Conservation (phyloP, 2,888 invertebrate species). For the Invenusta paracnida region DNA sequence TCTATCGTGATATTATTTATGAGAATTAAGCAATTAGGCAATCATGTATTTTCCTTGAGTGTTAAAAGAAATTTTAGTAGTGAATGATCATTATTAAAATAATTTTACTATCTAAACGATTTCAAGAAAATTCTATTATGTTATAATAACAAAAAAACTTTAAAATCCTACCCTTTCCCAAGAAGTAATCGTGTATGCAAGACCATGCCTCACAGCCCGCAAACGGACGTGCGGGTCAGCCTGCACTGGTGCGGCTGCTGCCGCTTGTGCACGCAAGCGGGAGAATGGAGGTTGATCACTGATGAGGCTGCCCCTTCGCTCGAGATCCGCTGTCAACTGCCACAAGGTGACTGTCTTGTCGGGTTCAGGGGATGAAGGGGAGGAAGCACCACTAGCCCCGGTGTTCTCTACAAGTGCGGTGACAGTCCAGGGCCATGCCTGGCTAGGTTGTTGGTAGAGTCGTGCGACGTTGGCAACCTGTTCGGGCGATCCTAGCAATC, state of each 20-base stretch:
- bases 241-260: neutral
- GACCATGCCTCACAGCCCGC: neutral
- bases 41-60: too few relatives aligned
- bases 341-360: neutral
- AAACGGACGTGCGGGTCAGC: neutral
- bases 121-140: too few relatives aligned
- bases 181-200: neutral
- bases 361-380: neutral
- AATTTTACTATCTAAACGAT: too few relatives aligned
- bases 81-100: neutral
- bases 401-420: too few relatives aligned
- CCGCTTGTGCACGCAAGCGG: neutral
- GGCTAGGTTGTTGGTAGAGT: neutral
- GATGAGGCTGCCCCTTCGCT: neutral
- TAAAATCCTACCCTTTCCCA: neutral
- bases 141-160: too few relatives aligned
- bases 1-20: too few relatives aligned
- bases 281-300: neutral
- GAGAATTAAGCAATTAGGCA: too few relatives aligned
- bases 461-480: neutral
- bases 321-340: neutral
- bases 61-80: too few relatives aligned
- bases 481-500: neutral
- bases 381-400: too few relatives aligned
- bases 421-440: neutral